Percentiles rank a stretch among this genome's conserved stretches.
These are phyloP conservation scores for Ctena decussata DNA, from an alignment of 2,888 invertebrate genomes.

Conservation along the genomic window DNA sequence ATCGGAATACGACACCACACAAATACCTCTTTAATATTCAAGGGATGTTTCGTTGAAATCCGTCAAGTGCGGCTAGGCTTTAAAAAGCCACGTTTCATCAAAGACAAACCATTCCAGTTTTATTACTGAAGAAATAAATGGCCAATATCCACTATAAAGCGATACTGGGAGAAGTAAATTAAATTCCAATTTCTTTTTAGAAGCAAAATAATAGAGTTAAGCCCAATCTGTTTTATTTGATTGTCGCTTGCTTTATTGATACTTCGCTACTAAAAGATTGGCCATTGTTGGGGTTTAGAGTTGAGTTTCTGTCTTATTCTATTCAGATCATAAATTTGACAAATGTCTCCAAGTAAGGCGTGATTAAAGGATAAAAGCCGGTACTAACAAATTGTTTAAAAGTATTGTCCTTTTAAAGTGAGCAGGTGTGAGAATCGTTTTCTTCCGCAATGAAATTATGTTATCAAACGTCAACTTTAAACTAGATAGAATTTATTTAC, in stretches of 20 bases:
- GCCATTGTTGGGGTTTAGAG: neutral
- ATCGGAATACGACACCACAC: neutral
- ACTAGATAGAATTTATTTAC: neutral
- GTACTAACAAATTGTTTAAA: neutral
- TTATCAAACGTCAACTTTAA: slow-evolving; percentile 6
- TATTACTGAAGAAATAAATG: slow-evolving; percentile 1
- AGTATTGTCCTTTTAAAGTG: neutral
- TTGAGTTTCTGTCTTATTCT: neutral
- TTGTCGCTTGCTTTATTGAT: neutral
- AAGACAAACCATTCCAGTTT: slow-evolving; percentile 17
- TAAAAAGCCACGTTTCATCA: neutral
- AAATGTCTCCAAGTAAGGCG: neutral
- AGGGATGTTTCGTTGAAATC: neutral
- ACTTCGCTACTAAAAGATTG: slow-evolving; percentile 7
- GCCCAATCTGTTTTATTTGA: slow-evolving; percentile 9
- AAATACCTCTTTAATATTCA: neutral
- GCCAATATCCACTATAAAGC: slow-evolving; percentile 3
- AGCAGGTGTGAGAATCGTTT: neutral
- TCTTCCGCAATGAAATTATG: neutral
- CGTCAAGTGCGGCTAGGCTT: neutral
- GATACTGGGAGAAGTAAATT: slow-evolving; percentile 14
- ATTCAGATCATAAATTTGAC: slow-evolving; percentile 9
- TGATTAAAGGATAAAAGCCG: neutral
- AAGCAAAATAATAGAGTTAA: slow-evolving; percentile 12
- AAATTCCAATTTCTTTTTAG: slow-evolving; percentile 24